Evolutionary conservation across 2,888 invertebrate genomes (phyloP), one percentile per base, ranked within the genome.

Genomic region (Dysmachus trigonus): DNA sequence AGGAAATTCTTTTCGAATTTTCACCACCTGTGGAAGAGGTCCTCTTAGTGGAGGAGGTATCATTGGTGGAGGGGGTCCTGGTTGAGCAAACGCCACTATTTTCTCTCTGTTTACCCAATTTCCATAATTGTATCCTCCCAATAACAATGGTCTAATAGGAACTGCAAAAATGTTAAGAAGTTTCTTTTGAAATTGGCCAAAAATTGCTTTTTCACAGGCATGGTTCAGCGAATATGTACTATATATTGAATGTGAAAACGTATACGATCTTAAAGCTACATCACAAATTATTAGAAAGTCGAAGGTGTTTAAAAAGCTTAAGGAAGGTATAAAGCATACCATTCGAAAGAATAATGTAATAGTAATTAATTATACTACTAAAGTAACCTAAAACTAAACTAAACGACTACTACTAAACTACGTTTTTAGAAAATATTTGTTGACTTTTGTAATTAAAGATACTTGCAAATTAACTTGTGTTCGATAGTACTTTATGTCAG

Each of bases 1-100:
- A 27, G 76, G 87, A 62, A 88, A 88, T 51, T 87, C 86, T 86
- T 77, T 87, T 41, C 88, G 86, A 53, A 87, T 71, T 51, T 53
- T 7, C n/a, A 47, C 47, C 8, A 82, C 31, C 15, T 31, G 27
- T n/a, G 53, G n/a, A 35, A n/a, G n/a, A n/a, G n/a, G n/a, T n/a
- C n/a, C n/a, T n/a, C n/a, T n/a, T n/a, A n/a, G n/a, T n/a, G n/a
- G n/a, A n/a, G n/a, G n/a, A n/a, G n/a, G n/a, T n/a, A n/a, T n/a
- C n/a, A n/a, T n/a, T 53, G 53, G 22, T 53, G 22, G 22, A 53
- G 22, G 22, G 22, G 10, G 8, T 22, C 53, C 62, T 18, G 62
- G 62, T 3, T 6, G 27, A 22, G 22, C 62, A 22, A 62, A 27
- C 27, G 62, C 8, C 62, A 27, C 0, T 62, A 62, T n/a, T n/a